Evolutionary conservation across 2,888 invertebrate genomes (phyloP).

Genomic region (Stenotaenia linearis): DNA sequence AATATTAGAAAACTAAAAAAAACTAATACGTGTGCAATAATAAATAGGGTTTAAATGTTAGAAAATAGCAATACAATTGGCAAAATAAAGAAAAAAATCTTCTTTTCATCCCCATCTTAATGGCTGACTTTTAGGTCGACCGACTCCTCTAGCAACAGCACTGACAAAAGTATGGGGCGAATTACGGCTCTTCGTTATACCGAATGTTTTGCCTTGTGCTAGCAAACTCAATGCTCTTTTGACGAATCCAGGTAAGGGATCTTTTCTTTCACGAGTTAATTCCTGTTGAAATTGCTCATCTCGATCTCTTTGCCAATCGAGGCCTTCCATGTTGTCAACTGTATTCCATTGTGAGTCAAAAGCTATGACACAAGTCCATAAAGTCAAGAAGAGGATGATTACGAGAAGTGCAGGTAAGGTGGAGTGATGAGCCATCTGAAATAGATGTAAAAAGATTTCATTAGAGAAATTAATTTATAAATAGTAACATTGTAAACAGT

Average conservation of each 20-base stretch:
- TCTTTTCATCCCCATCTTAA: constrained; percentile 31
- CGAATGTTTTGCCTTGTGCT: constrained; percentile 22
- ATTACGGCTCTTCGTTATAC: background rate
- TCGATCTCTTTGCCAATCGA: background rate
- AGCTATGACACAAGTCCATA: background rate
- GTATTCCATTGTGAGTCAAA: background rate
- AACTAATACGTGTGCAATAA: no score
- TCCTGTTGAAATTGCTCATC: background rate
- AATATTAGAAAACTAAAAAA: no score
- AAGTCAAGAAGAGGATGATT: background rate
- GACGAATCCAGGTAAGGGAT: constrained; percentile 32
- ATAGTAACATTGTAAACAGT: no score
- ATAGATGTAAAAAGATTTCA: background rate
- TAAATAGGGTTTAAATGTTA: background rate
- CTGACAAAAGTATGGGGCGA: constrained; percentile 28
- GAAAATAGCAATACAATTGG: background rate
- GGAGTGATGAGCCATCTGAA: background rate
- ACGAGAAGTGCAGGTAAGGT: background rate
- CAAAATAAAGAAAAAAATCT: background rate
- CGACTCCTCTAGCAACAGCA: constrained; percentile 31
- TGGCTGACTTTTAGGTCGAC: constrained; percentile 32
- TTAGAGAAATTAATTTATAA: no score
- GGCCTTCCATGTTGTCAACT: background rate
- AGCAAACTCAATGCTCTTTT: constrained; percentile 32
- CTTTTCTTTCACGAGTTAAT: constrained; percentile 24